Percentiles rank a stretch among this genome's conserved stretches.
phyloP scores from a whole-genome alignment of 1,140 invertebrate genomes.

The Bombyx mori region DNA sequence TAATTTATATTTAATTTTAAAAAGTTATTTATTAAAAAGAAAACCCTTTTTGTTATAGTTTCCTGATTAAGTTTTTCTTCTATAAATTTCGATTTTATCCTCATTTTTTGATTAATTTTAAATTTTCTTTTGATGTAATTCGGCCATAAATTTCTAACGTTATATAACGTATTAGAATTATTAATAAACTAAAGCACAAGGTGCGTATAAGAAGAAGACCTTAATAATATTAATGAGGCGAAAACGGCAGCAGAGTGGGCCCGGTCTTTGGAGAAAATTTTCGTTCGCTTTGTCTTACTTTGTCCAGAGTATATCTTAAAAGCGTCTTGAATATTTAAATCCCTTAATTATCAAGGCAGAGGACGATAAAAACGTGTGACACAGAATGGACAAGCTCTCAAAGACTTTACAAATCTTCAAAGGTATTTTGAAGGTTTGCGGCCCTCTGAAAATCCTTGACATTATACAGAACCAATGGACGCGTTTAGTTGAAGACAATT shows the following conservation, averaged over 20 bases:
- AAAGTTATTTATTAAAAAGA: too few species aligned
- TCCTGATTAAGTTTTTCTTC: too few species aligned
- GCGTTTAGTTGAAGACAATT: too few species aligned
- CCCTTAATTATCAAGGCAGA: background rate
- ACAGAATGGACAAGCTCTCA: constrained; percentile 9
- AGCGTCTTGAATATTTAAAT: constrained; percentile 7
- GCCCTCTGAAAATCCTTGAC: background rate
- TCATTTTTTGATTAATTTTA: too few species aligned
- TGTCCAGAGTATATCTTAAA: constrained; percentile 6
- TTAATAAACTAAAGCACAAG: too few species aligned
- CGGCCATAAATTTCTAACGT: too few species aligned
- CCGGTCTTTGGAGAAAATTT: background rate
- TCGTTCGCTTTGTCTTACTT: constrained; percentile 1
- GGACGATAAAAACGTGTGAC: constrained; percentile 1
- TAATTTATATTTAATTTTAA: too few species aligned
- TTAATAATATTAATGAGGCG: constrained; percentile 21
- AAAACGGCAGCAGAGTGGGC: constrained; percentile 9
- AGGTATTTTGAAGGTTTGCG: constrained; percentile 7
- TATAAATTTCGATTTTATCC: too few species aligned
- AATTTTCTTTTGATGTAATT: too few species aligned
- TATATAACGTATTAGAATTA: too few species aligned
- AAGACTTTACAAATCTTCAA: constrained; percentile 5
- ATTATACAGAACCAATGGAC: background rate
- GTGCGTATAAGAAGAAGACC: constrained; percentile 6
- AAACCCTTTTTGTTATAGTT: too few species aligned